Evolutionary conservation across 2,797 vertebrate species (phyloP).

Genomic region (Pempheris klunzingeri): DNA sequence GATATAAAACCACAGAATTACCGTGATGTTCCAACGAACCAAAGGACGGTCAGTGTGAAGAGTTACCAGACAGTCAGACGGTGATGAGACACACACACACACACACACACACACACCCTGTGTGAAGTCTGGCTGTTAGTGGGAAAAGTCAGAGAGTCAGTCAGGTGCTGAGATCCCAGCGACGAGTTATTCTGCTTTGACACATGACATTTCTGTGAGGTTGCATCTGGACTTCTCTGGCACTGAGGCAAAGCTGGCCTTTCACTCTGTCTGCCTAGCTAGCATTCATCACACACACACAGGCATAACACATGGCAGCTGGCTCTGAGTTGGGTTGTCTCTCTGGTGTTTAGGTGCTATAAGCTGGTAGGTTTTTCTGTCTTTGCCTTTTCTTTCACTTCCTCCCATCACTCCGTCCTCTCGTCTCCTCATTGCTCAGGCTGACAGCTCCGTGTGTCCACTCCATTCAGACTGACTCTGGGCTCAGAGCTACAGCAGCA

Average conservation of each 20-base stretch:
- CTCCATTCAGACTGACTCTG: constrained; percentile 61
- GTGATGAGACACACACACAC: constrained; percentile 36
- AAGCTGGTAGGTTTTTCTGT: constrained; percentile 1
- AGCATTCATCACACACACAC: constrained; percentile 70
- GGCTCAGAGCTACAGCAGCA: constrained; percentile 45
- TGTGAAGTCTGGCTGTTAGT: constrained; percentile 63
- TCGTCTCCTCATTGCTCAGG: constrained; percentile 30
- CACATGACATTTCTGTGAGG: constrained; percentile 83
- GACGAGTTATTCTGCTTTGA: constrained; percentile 79
- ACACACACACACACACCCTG: constrained; percentile 19
- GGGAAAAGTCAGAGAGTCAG: constrained; percentile 75
- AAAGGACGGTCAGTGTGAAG: constrained; percentile 23
- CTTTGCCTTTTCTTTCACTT: not conserved
- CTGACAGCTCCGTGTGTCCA: constrained; percentile 41
- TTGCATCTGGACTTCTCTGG: constrained; percentile 73
- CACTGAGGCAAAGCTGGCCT: constrained; percentile 78
- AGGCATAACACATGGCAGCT: constrained; percentile 58
- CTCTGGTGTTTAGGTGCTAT: constrained; percentile 1
- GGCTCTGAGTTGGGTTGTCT: constrained; percentile 36
- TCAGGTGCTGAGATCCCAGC: constrained; percentile 72
- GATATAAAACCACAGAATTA: not conserved
- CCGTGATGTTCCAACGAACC: not conserved
- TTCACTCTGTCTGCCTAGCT: constrained; percentile 76
- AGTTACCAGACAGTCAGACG: constrained; percentile 49
- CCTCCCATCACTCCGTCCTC: constrained; percentile 4